These are phyloP conservation scores for Acanthosepion pharaonis DNA, from an alignment of 2,888 invertebrate species.

Conservation along the genomic window DNA sequence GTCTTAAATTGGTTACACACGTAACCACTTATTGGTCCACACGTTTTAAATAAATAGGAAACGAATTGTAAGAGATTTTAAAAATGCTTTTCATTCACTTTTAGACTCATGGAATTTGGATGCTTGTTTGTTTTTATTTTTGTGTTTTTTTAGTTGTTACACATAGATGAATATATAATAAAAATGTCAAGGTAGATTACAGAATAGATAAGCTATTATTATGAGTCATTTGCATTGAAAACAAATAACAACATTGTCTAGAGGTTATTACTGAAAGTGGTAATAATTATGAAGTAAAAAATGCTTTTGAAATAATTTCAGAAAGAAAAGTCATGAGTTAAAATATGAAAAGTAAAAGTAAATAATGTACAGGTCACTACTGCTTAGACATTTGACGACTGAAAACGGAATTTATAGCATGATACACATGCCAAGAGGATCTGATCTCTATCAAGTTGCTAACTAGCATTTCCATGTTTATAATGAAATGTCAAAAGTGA, in stretches of 20 bases:
- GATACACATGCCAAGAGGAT: too few relatives aligned
- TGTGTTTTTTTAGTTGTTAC: background rate
- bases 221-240: background rate
- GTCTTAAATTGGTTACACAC: background rate
- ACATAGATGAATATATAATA: background rate
- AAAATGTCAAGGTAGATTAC: slow-evolving; percentile 13
- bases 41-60: background rate
- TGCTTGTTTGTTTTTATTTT: background rate
- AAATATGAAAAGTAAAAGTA: background rate
- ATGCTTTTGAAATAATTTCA: background rate
- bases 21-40: background rate
- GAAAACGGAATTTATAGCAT: background rate
- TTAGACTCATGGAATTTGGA: background rate
- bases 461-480: too few relatives aligned
- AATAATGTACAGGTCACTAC: background rate
- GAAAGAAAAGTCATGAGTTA: background rate
- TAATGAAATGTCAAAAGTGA: too few relatives aligned
- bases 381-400: background rate
- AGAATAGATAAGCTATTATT: background rate
- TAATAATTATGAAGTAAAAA: background rate
- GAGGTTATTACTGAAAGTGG: background rate
- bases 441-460: too few relatives aligned
- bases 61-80: background rate
- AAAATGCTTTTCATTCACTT: background rate
- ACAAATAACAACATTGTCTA: background rate